Base-by-base conservation (phyloP, 2,888 invertebrate genomes). In the Hydraecia micacea region DNA sequence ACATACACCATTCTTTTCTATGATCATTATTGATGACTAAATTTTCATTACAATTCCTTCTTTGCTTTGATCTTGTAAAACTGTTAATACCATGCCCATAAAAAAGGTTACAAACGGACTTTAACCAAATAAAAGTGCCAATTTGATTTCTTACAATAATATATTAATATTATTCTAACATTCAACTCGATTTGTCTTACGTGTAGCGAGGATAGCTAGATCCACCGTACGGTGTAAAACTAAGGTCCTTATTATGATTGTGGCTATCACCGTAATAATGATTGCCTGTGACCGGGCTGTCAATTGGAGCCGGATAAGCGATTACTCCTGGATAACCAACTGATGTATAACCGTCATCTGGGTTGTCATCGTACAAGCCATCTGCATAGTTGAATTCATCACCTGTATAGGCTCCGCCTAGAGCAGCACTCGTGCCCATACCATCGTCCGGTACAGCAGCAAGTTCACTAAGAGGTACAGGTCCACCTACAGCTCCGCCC, bases 51-150 rank as follows among this genome's bases (percentile, higher is more conserved):
- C 11, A 46, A 7, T 68, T 46, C 28, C 28, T 7, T 28, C 11
- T 8, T 25, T 25, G 21, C 49, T 0, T 49, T 49, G 32, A 25
- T 49, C 15, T 21, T 36, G 32, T 25, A 52, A 32, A 32, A 32
- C 69, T 63, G 21, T 9, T 55, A 55, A 55, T 55, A 52, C 52
- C 21, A 21, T 52, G 21, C 21, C 21, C 52, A 55, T 15, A 25
- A 55, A 25, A 52, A 25, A 25, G 0, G 36, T n/a, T 21, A 36
- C 15, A 36, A 7, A 11, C 0, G 3, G 7, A 62, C 28, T 52
- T 21, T n/a, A 5, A 42, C 18, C 8, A 28, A 81, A 66, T 60
- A 46, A 60, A 81, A 75, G 60, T 25, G 32, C 18, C n/a, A 60
- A 28, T 46, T 39, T 52, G 1, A 32, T 42, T 25, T 52, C 2